Percentiles rank a stretch among this genome's conserved stretches.
phyloP scores from a whole-genome alignment of 1,140 invertebrate genomes.

The Drosophila ironensis region DNA sequence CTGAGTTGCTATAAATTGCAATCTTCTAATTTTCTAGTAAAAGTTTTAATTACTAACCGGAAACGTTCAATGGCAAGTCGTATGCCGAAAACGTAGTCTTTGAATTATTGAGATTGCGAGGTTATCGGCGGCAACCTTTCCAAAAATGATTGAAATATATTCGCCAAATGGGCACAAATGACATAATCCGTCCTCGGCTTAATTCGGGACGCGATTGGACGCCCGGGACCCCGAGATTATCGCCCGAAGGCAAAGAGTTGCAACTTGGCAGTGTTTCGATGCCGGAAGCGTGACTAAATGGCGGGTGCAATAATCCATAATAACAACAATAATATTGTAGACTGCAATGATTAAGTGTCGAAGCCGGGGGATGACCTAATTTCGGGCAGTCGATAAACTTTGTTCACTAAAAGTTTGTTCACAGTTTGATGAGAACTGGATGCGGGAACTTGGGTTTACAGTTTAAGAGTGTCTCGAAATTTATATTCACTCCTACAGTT shows the following conservation, averaged over 20 bases:
- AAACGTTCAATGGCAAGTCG: conserved; percentile 53
- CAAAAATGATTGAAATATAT: conserved; percentile 5
- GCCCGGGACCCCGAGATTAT: conserved; percentile 30
- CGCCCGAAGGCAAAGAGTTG: conserved; percentile 39
- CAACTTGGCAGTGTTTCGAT: conserved; percentile 40
- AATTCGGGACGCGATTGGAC: conserved; percentile 15
- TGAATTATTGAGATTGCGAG: conserved; percentile 14
- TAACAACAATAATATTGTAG: conserved; percentile 38
- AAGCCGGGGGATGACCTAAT: conserved; percentile 62
- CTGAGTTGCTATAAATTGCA: neutral
- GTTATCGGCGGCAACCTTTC: conserved; percentile 47
- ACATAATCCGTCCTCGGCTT: conserved; percentile 28
- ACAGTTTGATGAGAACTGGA: conserved; percentile 12
- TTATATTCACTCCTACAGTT: conserved; percentile 4
- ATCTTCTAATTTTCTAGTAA: neutral
- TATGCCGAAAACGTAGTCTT: conserved; percentile 5
- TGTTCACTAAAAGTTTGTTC: neutral
- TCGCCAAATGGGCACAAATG: conserved; percentile 40
- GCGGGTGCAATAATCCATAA: conserved; percentile 35
- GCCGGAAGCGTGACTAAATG: conserved; percentile 27
- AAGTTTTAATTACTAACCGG: conserved; percentile 52
- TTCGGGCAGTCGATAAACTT: conserved; percentile 25
- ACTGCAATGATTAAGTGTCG: conserved; percentile 50
- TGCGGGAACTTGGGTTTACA: too few relatives aligned
- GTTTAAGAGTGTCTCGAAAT: too few relatives aligned